These are phyloP conservation scores for Galbula dea DNA, from an alignment of 2,113 vertebrate genomes.

Conservation along the genomic window DNA sequence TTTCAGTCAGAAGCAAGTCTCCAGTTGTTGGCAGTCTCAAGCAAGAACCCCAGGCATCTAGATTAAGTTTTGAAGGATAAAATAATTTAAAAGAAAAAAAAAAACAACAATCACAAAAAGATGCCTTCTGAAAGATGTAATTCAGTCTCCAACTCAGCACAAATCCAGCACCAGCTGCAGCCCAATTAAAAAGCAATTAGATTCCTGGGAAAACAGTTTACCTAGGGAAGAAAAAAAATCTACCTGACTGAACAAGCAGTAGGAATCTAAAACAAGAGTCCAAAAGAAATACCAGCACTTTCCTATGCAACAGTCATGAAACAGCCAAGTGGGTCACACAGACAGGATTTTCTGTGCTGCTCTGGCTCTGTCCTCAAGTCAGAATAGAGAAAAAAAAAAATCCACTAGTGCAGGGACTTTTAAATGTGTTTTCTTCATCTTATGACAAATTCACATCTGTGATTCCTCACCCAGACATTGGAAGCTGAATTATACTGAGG, in stretches of 20 bases:
- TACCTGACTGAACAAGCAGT: not conserved
- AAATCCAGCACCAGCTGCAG: slow-evolving; percentile 25
- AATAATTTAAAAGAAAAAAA: no score
- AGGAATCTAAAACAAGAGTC: not conserved
- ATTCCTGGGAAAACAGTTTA: not conserved
- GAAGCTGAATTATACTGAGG: fast-evolving
- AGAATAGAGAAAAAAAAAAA: fast-evolving
- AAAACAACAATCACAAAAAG: not conserved
- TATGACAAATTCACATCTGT: fast-evolving
- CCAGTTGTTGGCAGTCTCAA: not conserved
- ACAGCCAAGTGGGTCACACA: not conserved
- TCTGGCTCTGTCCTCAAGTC: not conserved
- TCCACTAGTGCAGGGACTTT: not conserved
- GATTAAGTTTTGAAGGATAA: not conserved
- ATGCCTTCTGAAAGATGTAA: not conserved
- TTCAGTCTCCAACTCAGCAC: not conserved
- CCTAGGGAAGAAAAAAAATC: not conserved
- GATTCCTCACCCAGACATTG: fast-evolving
- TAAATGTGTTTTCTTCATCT: not conserved
- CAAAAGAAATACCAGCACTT: not conserved
- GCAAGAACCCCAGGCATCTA: not conserved
- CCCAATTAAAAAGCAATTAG: slow-evolving; percentile 47
- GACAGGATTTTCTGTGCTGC: not conserved
- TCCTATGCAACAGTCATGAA: not conserved
- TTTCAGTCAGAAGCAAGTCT: not conserved